Conservation (phyloP, 2,113 vertebrate species). For the Fukomys damarensis region DNA sequence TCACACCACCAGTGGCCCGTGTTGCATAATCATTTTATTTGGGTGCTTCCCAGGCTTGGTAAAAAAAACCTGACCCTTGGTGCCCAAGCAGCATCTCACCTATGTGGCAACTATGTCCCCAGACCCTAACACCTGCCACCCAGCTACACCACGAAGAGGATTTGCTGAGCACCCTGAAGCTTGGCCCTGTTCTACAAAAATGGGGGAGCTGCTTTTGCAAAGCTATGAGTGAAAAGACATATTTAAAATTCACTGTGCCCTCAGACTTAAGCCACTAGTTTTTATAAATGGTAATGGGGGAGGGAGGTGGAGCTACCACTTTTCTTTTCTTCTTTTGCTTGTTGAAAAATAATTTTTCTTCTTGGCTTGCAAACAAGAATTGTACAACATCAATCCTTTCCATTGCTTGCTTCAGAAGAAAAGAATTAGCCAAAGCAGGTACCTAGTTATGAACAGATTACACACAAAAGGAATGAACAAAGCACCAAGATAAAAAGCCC, state of each 20-base stretch:
- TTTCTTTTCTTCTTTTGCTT: background rate
- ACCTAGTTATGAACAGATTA: slow-evolving; percentile 79
- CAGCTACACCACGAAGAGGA: accelerated
- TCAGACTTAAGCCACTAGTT: background rate
- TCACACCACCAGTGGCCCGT: background rate
- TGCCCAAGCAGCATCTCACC: accelerated
- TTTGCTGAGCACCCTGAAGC: accelerated
- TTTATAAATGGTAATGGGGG: background rate
- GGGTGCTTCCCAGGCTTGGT: background rate
- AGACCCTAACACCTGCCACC: accelerated
- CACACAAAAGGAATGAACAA: slow-evolving; percentile 42
- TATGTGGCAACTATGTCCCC: accelerated
- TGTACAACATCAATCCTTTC: slow-evolving; percentile 2
- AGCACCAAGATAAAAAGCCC: slow-evolving; percentile 48
- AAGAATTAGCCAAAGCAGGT: slow-evolving; percentile 58
- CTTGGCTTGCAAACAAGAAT: slow-evolving; percentile 22
- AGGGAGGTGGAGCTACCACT: accelerated
- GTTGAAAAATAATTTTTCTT: slow-evolving; percentile 61
- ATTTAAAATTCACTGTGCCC: background rate
- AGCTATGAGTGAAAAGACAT: background rate
- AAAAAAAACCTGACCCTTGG: background rate
- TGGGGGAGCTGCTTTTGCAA: background rate
- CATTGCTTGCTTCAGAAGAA: slow-evolving; percentile 54
- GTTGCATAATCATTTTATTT: background rate
- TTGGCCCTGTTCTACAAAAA: too few species aligned